Percentiles rank a stretch among this genome's conserved stretches.
Conservation (phyloP, 64 coral and sea anemone species). For the Actinia tenebrosa region DNA sequence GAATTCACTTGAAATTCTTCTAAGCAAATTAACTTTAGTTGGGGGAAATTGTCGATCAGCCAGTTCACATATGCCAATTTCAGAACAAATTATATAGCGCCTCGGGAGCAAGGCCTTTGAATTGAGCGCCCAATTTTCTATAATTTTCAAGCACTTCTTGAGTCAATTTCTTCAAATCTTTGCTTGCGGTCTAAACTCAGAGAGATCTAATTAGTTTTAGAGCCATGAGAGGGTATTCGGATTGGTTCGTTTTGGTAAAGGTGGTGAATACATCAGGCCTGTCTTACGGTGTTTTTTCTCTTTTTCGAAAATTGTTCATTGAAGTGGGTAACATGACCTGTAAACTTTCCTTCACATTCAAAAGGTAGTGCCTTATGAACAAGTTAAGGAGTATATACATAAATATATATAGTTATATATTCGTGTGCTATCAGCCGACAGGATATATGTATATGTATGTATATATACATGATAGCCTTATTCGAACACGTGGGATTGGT, state of each 20-base stretch:
- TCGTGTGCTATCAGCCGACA: not conserved
- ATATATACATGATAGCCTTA: not conserved
- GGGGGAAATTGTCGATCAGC: not conserved
- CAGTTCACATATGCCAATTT: not conserved
- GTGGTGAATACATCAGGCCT: not conserved
- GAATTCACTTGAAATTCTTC: not conserved
- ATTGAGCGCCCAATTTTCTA: slow-evolving; percentile 1
- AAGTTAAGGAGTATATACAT: too few species aligned
- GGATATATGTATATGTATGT: not conserved
- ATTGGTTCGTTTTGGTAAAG: not conserved
- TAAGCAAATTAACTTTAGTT: slow-evolving; percentile 16
- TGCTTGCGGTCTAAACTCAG: not conserved
- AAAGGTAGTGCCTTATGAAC: too few species aligned
- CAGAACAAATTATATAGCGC: not conserved
- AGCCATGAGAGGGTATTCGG: not conserved
- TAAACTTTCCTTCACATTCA: too few species aligned
- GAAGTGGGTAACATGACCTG: not conserved
- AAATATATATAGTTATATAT: not conserved
- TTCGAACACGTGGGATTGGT: not conserved
- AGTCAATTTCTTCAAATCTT: not conserved
- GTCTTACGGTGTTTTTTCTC: not conserved
- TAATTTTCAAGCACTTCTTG: slow-evolving; percentile 5
- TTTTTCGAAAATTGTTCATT: not conserved
- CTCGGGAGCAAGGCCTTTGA: not conserved
- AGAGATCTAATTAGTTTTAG: not conserved